Base-by-base conservation (phyloP, 2,888 invertebrate genomes). In the Microctonus hyperodae region DNA sequence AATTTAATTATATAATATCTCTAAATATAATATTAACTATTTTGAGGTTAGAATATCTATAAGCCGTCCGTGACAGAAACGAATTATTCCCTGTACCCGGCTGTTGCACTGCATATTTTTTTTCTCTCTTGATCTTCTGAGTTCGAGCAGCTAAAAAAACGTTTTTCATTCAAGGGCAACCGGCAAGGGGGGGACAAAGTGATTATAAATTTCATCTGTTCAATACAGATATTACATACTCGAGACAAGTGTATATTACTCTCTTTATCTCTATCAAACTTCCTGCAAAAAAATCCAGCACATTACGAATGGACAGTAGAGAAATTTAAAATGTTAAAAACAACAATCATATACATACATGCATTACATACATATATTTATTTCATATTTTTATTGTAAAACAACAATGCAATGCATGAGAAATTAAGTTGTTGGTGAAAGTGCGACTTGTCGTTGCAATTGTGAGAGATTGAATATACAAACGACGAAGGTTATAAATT, bases 391-490 rank as follows among this genome's bases (percentile, higher is more conserved):
- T n/a, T n/a, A n/a, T n/a, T 44, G 44, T 7, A 16, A n/a, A 33
- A 33, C 7, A 31, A 55, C 55, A 31, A 28, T 28, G 55, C 55
- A 33, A 51, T 23, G 55, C 55, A 25, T 55, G 51, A 51, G 51
- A 51, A 51, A 51, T 25, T 51, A 13, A 22, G n/a, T 51, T 51
- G 51, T 13, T 33, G 55, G 55, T 55, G 55, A 55, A 55, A 55
- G 55, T 55, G 28, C 31, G 20, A 55, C 4, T 44, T 16, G 44
- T 28, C 28, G 7, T 31, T 11, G 31, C 55, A 55, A 9, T 55
- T 55, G 55, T 55, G 55, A 33, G 55, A 33, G 33, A 55, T 55
- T 55, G 55, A n/a, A 55, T n/a, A 20, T 55, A 55, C 20, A 20
- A 55, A 20, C 5, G 9, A 16, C 31, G 55, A 55, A 55, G 55